These are phyloP conservation scores for Crossocerus cetratus DNA, from an alignment of 2,888 invertebrate species.

Conservation along the genomic window DNA sequence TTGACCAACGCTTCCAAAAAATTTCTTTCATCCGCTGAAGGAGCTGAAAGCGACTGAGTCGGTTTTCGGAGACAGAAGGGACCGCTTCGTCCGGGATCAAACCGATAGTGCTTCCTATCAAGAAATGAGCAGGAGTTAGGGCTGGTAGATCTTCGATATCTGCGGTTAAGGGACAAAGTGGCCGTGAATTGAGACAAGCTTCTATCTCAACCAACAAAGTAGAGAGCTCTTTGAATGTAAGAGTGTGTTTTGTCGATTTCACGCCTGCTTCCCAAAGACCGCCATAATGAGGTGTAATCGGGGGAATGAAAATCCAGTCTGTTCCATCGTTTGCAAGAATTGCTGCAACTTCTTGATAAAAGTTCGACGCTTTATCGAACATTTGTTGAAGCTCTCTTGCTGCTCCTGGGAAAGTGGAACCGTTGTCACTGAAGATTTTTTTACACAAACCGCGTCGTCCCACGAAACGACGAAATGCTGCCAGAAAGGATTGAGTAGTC, in stretches of 20 bases:
- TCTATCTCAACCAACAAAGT: neutral
- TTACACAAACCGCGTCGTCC: neutral
- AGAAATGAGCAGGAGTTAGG: constrained; percentile 2
- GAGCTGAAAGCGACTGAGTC: neutral
- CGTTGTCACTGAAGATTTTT: neutral
- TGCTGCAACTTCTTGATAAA: neutral
- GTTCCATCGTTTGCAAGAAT: neutral
- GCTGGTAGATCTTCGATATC: neutral
- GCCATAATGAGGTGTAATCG: neutral
- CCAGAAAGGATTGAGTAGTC: neutral
- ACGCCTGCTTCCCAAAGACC: constrained; percentile 12
- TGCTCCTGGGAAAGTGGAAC: neutral
- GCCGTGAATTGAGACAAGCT: constrained; percentile 3
- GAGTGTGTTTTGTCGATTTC: neutral
- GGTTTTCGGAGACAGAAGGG: neutral
- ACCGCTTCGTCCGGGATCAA: neutral
- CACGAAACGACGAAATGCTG: neutral
- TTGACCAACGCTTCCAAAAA: neutral
- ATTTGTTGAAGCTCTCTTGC: neutral
- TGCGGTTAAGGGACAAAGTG: neutral
- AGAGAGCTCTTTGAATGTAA: neutral
- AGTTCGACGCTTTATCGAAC: neutral
- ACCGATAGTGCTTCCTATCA: neutral
- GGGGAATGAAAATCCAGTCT: neutral
- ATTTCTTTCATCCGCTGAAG: neutral